These are phyloP conservation scores for Otocyon megalotis DNA, from an alignment of 2,113 vertebrate genomes.

Conservation along the genomic window DNA sequence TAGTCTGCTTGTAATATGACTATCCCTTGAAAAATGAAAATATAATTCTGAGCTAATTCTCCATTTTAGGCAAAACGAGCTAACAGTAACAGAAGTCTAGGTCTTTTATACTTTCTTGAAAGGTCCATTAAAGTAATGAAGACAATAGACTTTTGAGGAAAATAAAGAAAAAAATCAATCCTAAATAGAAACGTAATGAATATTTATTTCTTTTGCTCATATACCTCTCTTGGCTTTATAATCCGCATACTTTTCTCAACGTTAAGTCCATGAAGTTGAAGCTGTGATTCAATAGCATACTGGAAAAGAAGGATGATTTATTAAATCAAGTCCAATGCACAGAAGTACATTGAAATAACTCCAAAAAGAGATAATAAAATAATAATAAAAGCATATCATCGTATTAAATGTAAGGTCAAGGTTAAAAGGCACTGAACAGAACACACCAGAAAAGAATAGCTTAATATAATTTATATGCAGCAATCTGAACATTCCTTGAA, in stretches of 20 bases:
- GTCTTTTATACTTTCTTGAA: conserved; percentile 30
- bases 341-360: background rate
- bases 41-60: background rate
- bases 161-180: conserved; percentile 45
- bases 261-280: conserved; percentile 90
- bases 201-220: conserved; percentile 68
- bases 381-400: background rate
- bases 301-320: conserved; percentile 82
- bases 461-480: background rate
- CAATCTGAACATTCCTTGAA: background rate
- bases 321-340: background rate
- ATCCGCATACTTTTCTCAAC: conserved; percentile 90
- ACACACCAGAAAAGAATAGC: background rate
- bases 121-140: conserved; percentile 62
- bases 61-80: conserved; percentile 48
- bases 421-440: background rate
- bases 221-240: conserved; percentile 91
- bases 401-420: background rate
- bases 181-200: conserved; percentile 13
- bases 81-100: background rate
- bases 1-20: background rate
- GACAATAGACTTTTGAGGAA: conserved; percentile 53
- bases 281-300: conserved; percentile 96
- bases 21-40: background rate
- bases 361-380: conserved; percentile 34